These are phyloP conservation scores for Morpho deidamia DNA, from an alignment of 2,888 invertebrate genomes.

Conservation along the genomic window DNA sequence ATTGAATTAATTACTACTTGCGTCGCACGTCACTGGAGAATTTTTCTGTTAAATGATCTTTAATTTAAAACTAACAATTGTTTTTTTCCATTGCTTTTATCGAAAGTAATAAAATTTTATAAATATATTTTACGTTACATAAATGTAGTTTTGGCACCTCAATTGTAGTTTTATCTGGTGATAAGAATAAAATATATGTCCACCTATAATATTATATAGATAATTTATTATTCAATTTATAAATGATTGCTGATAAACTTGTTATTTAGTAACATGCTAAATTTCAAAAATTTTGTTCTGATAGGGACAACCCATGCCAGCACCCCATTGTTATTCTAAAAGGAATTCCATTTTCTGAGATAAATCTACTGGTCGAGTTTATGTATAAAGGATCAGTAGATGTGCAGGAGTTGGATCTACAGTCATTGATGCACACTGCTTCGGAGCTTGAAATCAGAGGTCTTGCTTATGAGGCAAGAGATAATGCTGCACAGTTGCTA, in stretches of 20 bases:
- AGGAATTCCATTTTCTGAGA: slow-evolving; percentile 81
- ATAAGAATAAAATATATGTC: slow-evolving; percentile 30
- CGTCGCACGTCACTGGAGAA: not conserved
- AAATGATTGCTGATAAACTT: slow-evolving; percentile 19
- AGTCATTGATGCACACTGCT: slow-evolving; percentile 81
- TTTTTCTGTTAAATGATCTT: not conserved
- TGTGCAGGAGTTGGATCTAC: slow-evolving; percentile 80
- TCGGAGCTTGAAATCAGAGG: slow-evolving; percentile 83
- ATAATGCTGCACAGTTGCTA: slow-evolving; percentile 74
- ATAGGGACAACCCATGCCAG: slow-evolving; percentile 83
- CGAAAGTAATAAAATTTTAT: slow-evolving; percentile 3
- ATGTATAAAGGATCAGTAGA: slow-evolving; percentile 86
- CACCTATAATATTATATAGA: slow-evolving; percentile 20
- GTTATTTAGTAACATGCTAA: slow-evolving; percentile 15
- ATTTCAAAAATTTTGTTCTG: slow-evolving; percentile 9
- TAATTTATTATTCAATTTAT: slow-evolving; percentile 26
- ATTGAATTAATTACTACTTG: slow-evolving; percentile 1
- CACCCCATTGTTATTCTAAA: slow-evolving; percentile 85
- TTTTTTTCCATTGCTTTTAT: not conserved
- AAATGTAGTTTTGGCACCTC: slow-evolving; percentile 22
- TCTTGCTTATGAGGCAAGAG: slow-evolving; percentile 78
- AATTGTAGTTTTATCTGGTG: slow-evolving; percentile 30
- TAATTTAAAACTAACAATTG: not conserved
- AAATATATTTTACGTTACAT: slow-evolving; percentile 20
- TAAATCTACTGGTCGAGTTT: slow-evolving; percentile 82